phyloP scores from a whole-genome alignment of 2,797 vertebrate genomes.

The Vespertilio murinus region DNA sequence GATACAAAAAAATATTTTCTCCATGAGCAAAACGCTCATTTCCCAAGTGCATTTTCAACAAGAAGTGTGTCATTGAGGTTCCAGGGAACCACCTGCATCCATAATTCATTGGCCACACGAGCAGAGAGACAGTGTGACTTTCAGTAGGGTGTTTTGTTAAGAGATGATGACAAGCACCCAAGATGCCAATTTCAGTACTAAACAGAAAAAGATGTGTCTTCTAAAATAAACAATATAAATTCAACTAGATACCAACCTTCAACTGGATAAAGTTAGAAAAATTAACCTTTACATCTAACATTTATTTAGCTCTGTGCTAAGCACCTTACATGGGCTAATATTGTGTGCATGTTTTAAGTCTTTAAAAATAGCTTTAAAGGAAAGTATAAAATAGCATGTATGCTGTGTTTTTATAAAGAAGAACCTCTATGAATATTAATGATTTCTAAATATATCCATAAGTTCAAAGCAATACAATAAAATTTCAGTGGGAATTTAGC shows the following conservation, averaged over 20 bases:
- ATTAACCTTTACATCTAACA: too few relatives aligned
- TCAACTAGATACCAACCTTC: not conserved
- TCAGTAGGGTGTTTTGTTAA: not conserved
- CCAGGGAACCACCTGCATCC: not conserved
- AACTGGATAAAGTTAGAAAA: not conserved
- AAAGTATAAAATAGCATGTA: not conserved
- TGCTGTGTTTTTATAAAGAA: not conserved
- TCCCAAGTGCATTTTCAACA: not conserved
- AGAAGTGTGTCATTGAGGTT: not conserved
- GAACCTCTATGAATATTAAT: not conserved
- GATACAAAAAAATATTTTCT: constrained; percentile 26
- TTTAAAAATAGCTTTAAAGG: not conserved
- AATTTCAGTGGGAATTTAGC: not conserved
- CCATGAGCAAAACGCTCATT: not conserved
- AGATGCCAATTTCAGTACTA: not conserved
- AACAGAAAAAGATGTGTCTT: not conserved
- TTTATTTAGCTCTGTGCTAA: not conserved
- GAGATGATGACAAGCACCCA: not conserved
- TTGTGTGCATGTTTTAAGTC: not conserved
- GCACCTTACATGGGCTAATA: rapidly evolving
- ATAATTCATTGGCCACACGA: rapidly evolving
- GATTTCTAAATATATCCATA: not conserved
- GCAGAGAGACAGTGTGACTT: not conserved
- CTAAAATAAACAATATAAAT: not conserved
- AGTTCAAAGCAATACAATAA: not conserved